Evolutionary conservation across 1,140 invertebrate species (phyloP), one percentile per base, ranked within the genome.

Genomic region (Drosophila malerkotliana): DNA sequence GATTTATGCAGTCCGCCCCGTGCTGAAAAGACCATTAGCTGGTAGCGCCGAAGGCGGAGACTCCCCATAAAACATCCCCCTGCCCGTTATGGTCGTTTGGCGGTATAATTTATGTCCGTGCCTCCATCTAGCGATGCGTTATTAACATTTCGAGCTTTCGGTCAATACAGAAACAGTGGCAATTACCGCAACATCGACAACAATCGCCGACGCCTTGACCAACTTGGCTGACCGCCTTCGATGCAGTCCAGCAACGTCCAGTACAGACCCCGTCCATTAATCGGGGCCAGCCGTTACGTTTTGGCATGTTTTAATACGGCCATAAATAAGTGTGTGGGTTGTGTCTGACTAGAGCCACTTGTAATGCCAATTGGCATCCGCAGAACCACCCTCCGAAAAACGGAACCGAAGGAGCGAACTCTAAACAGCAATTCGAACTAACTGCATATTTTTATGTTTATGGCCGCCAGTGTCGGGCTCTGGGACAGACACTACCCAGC

Each of bases 321-420:
- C 83, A 88, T 87, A 87, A 87, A 87, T 87, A 87, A 88, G 75
- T 68, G 75, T 66, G 74, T 51, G 82, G 64, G 71, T 73, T 72
- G 56, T 71, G 75, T 76, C 68, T 49, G 67, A 14, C 60, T 44
- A n/a, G 59, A 34, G 32, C 63, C 51, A 68, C 51, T 68, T 68
- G 62, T 68, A 68, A 47, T 68, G 66, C 57, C 83, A 82, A 78
- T 84, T 61, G 77, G 69, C 77, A 57, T 44, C 49, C 49, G 24
- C 39, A 30, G 18, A 26, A 10, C 41, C 24, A 30, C n/a, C 26
- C 26, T 6, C 0, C 52, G 21, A 44, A 14, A 47, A 47, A 24
- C 21, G 14, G 45, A 14, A 21, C 21, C 21, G 21, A 21, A 21
- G 21, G 30, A 51, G 41, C 1, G 26, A 68, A 37, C 62, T 63